Evolutionary conservation across 2,888 invertebrate species (phyloP).

Genomic region (Pyralis farinalis): DNA sequence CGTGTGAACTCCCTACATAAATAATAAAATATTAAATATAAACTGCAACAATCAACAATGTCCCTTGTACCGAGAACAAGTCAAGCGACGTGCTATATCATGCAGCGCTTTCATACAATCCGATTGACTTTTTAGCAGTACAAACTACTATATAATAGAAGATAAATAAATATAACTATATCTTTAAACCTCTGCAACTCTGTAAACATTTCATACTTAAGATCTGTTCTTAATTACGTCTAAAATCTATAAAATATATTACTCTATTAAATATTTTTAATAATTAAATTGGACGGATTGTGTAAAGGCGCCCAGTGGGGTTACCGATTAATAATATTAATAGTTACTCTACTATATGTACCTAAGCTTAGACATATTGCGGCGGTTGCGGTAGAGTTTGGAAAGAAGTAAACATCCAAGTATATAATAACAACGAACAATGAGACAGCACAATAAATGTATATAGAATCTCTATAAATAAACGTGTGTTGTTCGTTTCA

Average conservation of each 20-base stretch:
- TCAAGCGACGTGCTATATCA: constrained; percentile 17
- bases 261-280: constrained; percentile 81
- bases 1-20: constrained; percentile 44
- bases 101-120: constrained; percentile 3
- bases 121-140: constrained; percentile 30
- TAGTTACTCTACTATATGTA: constrained; percentile 64
- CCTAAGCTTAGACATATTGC: constrained; percentile 53
- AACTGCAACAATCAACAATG: constrained; percentile 57
- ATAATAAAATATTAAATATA: constrained; percentile 49
- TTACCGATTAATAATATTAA: constrained; percentile 74
- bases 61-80: constrained; percentile 34
- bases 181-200: constrained; percentile 65
- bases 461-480: constrained; percentile 67
- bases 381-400: constrained; percentile 55
- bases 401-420: constrained; percentile 45
- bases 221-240: constrained; percentile 63
- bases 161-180: constrained; percentile 54
- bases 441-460: constrained; percentile 59
- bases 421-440: constrained; percentile 61
- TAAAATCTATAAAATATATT: constrained; percentile 79
- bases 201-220: constrained; percentile 66
- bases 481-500: constrained; percentile 68
- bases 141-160: constrained; percentile 31
- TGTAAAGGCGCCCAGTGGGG: constrained; percentile 78
- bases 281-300: constrained; percentile 79